These are phyloP conservation scores for Aulostomus chinensis DNA, from an alignment of 2,797 vertebrate species.

Conservation along the genomic window DNA sequence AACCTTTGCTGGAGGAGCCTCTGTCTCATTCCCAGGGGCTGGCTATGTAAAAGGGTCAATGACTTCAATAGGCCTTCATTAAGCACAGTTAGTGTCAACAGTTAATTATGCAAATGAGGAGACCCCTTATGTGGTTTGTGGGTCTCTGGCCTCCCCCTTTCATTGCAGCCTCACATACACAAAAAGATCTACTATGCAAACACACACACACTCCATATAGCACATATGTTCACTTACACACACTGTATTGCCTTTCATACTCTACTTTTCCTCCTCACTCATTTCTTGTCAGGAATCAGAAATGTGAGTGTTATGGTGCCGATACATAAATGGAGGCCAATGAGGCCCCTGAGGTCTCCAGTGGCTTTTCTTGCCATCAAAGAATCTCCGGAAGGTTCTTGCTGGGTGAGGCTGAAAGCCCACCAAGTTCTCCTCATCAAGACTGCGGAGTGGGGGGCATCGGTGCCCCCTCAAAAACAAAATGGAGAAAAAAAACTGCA, in stretches of 20 bases:
- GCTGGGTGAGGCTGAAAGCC: conserved; percentile 78
- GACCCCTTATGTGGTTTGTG: conserved; percentile 68
- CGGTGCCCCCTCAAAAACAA: conserved; percentile 55
- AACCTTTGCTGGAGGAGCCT: conserved; percentile 72
- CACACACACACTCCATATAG: conserved; percentile 35
- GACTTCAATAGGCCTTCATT: conserved; percentile 82
- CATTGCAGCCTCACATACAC: conserved; percentile 61
- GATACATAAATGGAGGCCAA: conserved; percentile 70
- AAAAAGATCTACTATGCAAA: conserved; percentile 58
- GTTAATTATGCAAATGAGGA: conserved; percentile 84
- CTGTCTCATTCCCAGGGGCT: conserved; percentile 74
- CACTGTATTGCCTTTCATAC: conserved; percentile 48
- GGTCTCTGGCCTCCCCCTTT: conserved; percentile 70
- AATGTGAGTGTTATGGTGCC: conserved; percentile 56
- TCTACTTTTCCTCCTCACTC: conserved; percentile 53
- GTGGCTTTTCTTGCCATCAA: conserved; percentile 76
- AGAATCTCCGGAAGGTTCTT: conserved; percentile 79
- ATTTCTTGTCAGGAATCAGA: conserved; percentile 68
- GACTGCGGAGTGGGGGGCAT: conserved; percentile 52
- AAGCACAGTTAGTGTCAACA: conserved; percentile 83
- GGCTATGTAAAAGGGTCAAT: conserved; percentile 73
- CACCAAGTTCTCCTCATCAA: conserved; percentile 70
- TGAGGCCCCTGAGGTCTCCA: conserved; percentile 70
- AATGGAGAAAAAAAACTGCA: conserved; percentile 59
- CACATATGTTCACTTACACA: conserved; percentile 48